Evolutionary conservation across 2,797 vertebrate species (phyloP), one percentile per base, ranked within the genome.

Genomic region (Phoeniculus purpureus): DNA sequence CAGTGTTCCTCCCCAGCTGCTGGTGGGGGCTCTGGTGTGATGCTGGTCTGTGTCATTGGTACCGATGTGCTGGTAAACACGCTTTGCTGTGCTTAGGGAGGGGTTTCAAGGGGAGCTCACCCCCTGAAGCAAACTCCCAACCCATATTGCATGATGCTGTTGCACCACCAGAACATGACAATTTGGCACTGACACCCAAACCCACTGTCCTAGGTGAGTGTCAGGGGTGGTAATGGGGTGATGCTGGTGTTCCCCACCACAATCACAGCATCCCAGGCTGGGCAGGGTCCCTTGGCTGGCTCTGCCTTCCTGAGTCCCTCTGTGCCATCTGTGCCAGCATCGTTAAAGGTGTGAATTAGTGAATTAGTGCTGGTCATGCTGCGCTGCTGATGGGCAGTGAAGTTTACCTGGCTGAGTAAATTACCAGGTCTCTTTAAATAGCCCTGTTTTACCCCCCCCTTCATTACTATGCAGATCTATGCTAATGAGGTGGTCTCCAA

Each of bases 401-500:
- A 89, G 92, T 96, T 94, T 91, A 92, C 92, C 92, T 89, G 78
- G 89, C 89, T 94, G 92, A 71, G 78, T 91, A 95, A 96, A 94
- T 96, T 87, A 94, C 66, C 91, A 92, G 58, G 89, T 95, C 93
- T 90, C 85, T 94, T 89, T 74, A 92, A 96, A 91, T 78, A 84
- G 82, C 81, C 73, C 64, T 66, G 59, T 94, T 92, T 87, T 43
- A 43, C 43, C 43, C 43, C 43, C 43, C 47, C 60, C 82, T 67
- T 95, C 96, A 91, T 93, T 96, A 90, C 95, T 95, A 96, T 96
- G 97, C 96, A 97, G 94, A 96, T 96, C 25, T 87, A 97, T 97
- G 97, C 94, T 96, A 97, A 97, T 96, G 65, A 23, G 20, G 65
- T 32, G 73, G 88, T 85, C 94, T 90, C 94, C 87, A 86, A 94